phyloP scores from a whole-genome alignment of 2,797 vertebrate genomes.

The Uromys caudimaculatus region DNA sequence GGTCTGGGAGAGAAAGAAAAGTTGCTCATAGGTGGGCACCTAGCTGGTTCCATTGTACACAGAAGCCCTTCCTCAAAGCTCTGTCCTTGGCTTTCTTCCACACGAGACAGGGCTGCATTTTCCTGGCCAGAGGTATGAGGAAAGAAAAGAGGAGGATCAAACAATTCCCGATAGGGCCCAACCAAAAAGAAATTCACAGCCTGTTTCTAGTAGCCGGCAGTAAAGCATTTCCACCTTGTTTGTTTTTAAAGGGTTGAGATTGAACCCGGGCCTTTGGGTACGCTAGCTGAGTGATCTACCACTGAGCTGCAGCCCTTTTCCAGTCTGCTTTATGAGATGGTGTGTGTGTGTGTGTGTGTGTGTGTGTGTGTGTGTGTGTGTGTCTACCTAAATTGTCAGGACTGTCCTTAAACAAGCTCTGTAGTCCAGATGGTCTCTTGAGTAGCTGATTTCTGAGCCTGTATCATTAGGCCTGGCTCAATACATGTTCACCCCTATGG shows the following conservation, averaged over 20 bases:
- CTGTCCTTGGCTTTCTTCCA: neutral
- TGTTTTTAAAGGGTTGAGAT: neutral
- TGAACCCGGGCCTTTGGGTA: neutral
- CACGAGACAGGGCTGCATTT: neutral
- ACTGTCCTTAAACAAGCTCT: neutral
- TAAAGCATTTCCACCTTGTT: neutral
- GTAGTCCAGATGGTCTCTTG: neutral
- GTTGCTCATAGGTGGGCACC: accelerated
- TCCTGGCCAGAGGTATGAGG: neutral
- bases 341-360: too few species aligned
- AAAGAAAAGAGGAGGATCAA: conserved; percentile 21
- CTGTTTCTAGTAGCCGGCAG: conserved; percentile 2
- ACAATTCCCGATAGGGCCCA: neutral
- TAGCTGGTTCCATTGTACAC: neutral
- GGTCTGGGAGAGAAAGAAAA: neutral
- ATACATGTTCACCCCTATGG: neutral
- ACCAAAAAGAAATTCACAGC: neutral
- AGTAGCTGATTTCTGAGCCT: neutral
- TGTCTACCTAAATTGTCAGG: neutral
- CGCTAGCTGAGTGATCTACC: neutral
- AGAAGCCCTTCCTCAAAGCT: neutral
- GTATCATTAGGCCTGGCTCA: neutral
- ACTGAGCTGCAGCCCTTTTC: neutral
- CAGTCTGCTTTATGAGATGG: neutral
- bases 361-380: too few species aligned